phyloP scores from a whole-genome alignment of 2,113 vertebrate genomes.

The Falco punctatus region DNA sequence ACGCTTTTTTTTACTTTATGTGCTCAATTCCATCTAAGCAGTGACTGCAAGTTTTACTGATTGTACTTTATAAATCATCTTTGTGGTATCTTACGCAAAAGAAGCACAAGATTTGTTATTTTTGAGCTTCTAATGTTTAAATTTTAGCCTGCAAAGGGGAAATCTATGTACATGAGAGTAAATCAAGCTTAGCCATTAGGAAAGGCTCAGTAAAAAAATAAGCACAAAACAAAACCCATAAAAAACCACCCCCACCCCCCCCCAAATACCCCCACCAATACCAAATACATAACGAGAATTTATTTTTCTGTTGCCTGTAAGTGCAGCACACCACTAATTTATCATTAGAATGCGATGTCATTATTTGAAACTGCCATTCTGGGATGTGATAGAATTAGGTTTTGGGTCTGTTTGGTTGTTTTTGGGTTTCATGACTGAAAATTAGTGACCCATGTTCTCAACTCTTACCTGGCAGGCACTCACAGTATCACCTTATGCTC shows the following conservation, averaged over 20 bases:
- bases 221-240: not conserved
- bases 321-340: not conserved
- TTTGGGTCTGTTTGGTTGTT: too few relatives aligned
- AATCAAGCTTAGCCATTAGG: not conserved
- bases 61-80: not conserved
- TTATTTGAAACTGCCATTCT: not conserved
- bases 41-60: not conserved
- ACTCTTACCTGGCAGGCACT: not conserved
- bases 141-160: not conserved
- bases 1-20: too few relatives aligned
- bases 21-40: not conserved
- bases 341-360: not conserved
- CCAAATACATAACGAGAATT: not conserved
- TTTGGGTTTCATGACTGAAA: not conserved
- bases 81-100: not conserved
- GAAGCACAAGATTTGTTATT: not conserved
- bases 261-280: not conserved
- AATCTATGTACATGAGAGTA: not conserved
- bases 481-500: fast-evolving
- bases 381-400: not conserved
- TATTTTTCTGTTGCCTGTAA: not conserved
- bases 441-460: not conserved
- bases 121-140: not conserved
- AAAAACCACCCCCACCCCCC: not conserved
- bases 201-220: not conserved